Evolutionary conservation across 2,797 vertebrate species (phyloP).

Genomic region (Malurus splendens): DNA sequence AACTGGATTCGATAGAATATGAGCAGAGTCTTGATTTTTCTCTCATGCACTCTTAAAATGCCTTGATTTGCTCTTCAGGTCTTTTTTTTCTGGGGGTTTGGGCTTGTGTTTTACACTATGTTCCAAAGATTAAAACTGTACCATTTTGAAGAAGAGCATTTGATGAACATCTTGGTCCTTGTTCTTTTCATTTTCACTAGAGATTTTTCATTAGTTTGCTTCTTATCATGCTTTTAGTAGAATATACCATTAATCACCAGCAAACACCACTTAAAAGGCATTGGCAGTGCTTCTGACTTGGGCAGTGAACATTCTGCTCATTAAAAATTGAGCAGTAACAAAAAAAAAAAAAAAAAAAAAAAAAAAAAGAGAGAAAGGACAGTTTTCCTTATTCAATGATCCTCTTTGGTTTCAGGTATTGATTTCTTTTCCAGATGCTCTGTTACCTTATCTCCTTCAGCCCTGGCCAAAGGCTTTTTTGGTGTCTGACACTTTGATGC

Average conservation of each 20-base stretch:
- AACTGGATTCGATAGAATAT: neutral
- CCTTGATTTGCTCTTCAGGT: neutral
- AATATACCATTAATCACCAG: neutral
- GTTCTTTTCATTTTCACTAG: neutral
- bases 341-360: neutral
- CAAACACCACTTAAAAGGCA: neutral
- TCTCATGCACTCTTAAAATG: neutral
- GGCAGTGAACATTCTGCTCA: neutral
- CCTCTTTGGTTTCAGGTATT: neutral
- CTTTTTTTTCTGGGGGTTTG: neutral
- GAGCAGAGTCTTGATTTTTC: neutral
- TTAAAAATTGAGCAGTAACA: neutral
- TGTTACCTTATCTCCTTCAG: neutral
- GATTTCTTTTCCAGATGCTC: neutral
- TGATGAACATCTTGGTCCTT: neutral
- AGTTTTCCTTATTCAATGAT: neutral
- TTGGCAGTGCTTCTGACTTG: neutral
- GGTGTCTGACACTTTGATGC: neutral
- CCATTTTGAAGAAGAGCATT: neutral
- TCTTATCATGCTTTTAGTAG: neutral
- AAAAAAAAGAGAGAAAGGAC: too few relatives aligned
- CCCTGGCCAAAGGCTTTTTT: neutral
- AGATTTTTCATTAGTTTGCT: neutral
- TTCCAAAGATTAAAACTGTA: neutral
- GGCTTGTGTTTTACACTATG: neutral